Evolutionary conservation across 2,797 vertebrate species (phyloP).

Genomic region (Spondyliosoma cantharus): DNA sequence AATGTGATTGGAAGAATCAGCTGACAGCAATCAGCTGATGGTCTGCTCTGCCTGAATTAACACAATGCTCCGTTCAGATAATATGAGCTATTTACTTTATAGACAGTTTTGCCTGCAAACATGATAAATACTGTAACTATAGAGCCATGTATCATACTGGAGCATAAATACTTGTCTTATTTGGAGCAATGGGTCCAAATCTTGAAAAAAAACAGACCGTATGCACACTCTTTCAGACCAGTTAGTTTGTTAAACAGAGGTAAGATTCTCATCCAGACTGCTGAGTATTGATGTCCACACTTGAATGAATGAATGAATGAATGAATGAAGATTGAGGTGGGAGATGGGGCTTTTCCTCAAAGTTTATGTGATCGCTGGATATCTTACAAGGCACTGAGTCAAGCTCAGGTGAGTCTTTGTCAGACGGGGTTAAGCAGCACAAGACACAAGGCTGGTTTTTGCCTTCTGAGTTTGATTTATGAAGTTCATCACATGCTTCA

Average conservation of each 20-base stretch:
- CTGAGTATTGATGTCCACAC: background rate
- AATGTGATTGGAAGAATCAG: background rate
- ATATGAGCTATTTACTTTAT: background rate
- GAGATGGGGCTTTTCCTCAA: background rate
- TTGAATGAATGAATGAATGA: background rate
- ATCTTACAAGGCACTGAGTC: background rate
- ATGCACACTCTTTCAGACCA: background rate
- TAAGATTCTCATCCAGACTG: background rate
- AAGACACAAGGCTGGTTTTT: background rate
- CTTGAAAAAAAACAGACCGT: background rate
- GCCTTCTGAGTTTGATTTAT: conserved; percentile 10
- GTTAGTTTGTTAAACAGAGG: background rate
- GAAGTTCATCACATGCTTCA: conserved; percentile 39
- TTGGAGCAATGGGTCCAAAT: background rate
- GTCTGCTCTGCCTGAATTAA: background rate
- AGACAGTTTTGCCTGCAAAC: background rate
- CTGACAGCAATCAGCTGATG: conserved; percentile 16
- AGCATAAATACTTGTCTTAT: background rate
- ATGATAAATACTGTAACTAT: background rate
- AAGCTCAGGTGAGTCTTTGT: background rate
- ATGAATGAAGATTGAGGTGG: background rate
- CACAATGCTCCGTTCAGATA: background rate
- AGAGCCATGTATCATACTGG: background rate
- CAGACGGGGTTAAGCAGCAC: background rate
- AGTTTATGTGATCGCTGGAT: background rate